Percentiles rank a stretch among this genome's conserved stretches.
phyloP scores from a whole-genome alignment of 2,113 vertebrate species.

The Bothrops jararaca region DNA sequence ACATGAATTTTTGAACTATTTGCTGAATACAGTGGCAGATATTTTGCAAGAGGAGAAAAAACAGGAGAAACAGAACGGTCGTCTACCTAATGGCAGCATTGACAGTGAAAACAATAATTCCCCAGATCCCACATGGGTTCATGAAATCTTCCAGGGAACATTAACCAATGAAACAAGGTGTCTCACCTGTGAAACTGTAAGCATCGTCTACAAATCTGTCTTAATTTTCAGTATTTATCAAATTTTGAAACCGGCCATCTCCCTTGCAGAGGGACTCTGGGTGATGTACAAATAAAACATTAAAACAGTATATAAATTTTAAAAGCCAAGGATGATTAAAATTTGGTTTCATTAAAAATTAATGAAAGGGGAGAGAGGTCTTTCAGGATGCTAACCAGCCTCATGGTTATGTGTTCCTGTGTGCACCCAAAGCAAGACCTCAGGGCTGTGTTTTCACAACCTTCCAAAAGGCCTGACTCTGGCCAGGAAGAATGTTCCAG shows the following conservation, averaged over 20 bases:
- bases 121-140: constrained; percentile 80
- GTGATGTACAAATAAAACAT: neutral
- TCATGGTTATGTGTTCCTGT: too few relatives aligned
- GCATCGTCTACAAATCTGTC: constrained; percentile 12
- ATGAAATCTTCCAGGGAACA: constrained; percentile 85
- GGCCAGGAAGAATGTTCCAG: neutral
- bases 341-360: neutral
- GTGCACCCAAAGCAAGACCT: neutral
- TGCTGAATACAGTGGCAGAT: constrained; percentile 95
- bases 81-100: constrained; percentile 77
- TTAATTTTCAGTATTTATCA: neutral
- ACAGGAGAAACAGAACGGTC: constrained; percentile 96
- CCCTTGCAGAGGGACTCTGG: neutral
- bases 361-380: neutral
- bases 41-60: constrained; percentile 95
- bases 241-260: neutral
- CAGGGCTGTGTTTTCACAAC: neutral
- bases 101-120: constrained; percentile 71
- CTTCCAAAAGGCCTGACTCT: neutral
- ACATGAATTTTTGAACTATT: constrained; percentile 96
- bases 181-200: constrained; percentile 85
- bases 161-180: constrained; percentile 83
- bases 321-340: neutral
- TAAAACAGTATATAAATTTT: neutral
- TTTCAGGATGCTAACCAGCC: neutral